phyloP scores from a whole-genome alignment of 2,888 invertebrate genomes.

The Diarsia dahlii region DNA sequence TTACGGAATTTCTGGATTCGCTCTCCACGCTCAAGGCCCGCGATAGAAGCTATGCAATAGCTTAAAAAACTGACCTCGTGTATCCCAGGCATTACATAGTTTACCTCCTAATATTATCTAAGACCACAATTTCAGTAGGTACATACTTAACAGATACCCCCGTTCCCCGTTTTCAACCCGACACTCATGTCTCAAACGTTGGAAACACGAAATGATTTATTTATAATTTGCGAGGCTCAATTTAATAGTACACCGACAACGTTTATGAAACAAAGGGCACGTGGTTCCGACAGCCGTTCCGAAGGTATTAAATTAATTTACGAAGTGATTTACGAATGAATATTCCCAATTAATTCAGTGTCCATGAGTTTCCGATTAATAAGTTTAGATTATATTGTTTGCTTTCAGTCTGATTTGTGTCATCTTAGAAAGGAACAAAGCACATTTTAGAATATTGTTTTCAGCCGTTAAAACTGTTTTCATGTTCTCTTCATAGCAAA shows the following conservation, averaged over 20 bases:
- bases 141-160: slow-evolving; percentile 1
- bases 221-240: slow-evolving; percentile 59
- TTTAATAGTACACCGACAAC: slow-evolving; percentile 56
- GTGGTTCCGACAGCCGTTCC: slow-evolving; percentile 57
- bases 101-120: background rate
- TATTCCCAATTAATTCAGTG: slow-evolving; percentile 55
- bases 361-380: slow-evolving; percentile 53
- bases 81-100: too few species aligned
- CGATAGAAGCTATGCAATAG: too few species aligned
- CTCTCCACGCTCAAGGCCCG: too few species aligned
- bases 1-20: too few species aligned
- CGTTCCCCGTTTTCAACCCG: slow-evolving; percentile 9
- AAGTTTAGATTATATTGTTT: slow-evolving; percentile 47
- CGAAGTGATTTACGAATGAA: slow-evolving; percentile 61
- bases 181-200: slow-evolving; percentile 21
- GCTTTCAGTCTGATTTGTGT: slow-evolving; percentile 24
- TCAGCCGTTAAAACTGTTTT: slow-evolving; percentile 40
- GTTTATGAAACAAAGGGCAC: slow-evolving; percentile 58
- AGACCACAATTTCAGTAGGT: background rate
- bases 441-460: slow-evolving; percentile 30
- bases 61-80: too few species aligned
- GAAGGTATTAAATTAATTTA: slow-evolving; percentile 66
- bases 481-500: slow-evolving; percentile 49
- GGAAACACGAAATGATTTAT: slow-evolving; percentile 40
- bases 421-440: slow-evolving; percentile 6